A percentile compares a stretch with the other conserved stretches of the same genome.
phyloP scores from a whole-genome alignment of 2,113 vertebrate genomes.

The Halichoerus grypus region DNA sequence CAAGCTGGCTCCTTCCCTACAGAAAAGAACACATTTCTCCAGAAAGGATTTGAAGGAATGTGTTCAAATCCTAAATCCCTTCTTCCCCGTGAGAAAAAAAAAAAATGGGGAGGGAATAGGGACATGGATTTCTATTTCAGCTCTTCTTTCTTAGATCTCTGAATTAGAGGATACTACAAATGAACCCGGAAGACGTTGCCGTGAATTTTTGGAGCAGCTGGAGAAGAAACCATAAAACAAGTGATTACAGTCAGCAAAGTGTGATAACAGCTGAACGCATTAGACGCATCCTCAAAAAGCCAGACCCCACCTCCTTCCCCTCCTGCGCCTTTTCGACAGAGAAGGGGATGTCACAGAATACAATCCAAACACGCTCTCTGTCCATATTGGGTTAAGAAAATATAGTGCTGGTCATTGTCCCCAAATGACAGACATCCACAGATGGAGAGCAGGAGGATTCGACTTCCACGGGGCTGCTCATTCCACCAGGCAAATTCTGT shows the following conservation, averaged over 20 bases:
- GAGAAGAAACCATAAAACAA: slow-evolving; percentile 79
- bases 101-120: slow-evolving; percentile 35
- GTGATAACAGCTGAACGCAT: slow-evolving; percentile 77
- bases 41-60: slow-evolving; percentile 62
- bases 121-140: slow-evolving; percentile 68
- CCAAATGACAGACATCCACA: slow-evolving; percentile 75
- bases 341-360: slow-evolving; percentile 65
- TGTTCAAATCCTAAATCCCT: slow-evolving; percentile 78
- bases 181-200: slow-evolving; percentile 73
- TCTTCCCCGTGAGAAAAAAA: slow-evolving; percentile 67
- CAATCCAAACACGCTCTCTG: slow-evolving; percentile 78
- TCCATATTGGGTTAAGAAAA: slow-evolving; percentile 76
- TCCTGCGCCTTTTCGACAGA: not conserved
- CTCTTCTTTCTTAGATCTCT: slow-evolving; percentile 83
- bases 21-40: slow-evolving; percentile 72
- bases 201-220: slow-evolving; percentile 81
- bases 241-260: slow-evolving; percentile 73
- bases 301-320: slow-evolving; percentile 41
- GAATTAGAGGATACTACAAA: slow-evolving; percentile 83
- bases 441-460: slow-evolving; percentile 23
- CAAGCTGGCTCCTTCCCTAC: slow-evolving; percentile 78
- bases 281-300: slow-evolving; percentile 70
- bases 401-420: slow-evolving; percentile 70
- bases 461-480: not conserved
- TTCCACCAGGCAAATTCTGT: not conserved